phyloP scores from a whole-genome alignment of 2,888 invertebrate species.

The Ligdia adustata region DNA sequence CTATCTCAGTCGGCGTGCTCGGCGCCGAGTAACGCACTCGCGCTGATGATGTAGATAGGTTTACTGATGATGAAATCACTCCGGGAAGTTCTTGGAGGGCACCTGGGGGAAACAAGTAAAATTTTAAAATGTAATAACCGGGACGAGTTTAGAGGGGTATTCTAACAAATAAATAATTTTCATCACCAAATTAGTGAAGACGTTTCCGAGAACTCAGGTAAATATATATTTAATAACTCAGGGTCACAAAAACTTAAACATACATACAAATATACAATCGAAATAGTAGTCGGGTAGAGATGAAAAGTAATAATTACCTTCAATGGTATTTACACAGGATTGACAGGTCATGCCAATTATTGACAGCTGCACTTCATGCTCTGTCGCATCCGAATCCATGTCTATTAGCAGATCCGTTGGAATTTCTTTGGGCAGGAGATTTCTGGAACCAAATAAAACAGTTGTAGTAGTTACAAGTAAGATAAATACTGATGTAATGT shows the following conservation, averaged over 20 bases:
- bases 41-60: constrained; percentile 86
- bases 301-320: too few relatives aligned
- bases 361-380: constrained; percentile 49
- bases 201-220: too few relatives aligned
- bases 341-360: constrained; percentile 80
- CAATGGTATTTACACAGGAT: constrained; percentile 95
- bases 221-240: too few relatives aligned
- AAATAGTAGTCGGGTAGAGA: too few relatives aligned
- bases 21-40: constrained; percentile 83
- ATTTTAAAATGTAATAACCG: too few relatives aligned
- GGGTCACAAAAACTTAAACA: too few relatives aligned
- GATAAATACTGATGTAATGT: too few relatives aligned
- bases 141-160: too few relatives aligned
- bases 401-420: constrained; percentile 73
- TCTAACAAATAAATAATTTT: too few relatives aligned
- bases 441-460: constrained; percentile 50
- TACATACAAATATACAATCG: too few relatives aligned
- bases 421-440: constrained; percentile 67
- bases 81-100: constrained; percentile 86
- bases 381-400: constrained; percentile 53
- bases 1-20: constrained; percentile 83
- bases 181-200: too few relatives aligned
- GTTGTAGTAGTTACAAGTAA: too few relatives aligned
- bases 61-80: constrained; percentile 84
- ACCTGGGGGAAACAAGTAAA: constrained; percentile 68